Conservation (phyloP, 2,797 vertebrate species). For the Lepus townsendii region DNA sequence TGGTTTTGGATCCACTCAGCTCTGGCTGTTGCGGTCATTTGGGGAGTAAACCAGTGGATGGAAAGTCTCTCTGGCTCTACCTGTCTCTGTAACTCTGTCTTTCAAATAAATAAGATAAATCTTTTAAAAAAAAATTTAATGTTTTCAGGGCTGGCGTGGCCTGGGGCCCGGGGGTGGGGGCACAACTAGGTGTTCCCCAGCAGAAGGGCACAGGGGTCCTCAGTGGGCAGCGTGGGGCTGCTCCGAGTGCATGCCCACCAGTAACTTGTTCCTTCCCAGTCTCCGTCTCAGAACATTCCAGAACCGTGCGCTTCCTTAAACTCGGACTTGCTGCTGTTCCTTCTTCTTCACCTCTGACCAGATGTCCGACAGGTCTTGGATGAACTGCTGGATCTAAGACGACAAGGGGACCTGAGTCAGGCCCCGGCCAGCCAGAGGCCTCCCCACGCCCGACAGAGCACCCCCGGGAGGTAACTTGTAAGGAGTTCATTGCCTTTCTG, state of each 20-base stretch:
- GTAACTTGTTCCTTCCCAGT: background rate
- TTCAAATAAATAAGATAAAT: no score
- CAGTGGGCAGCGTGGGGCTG: background rate
- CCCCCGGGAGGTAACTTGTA: background rate
- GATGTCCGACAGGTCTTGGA: conserved; percentile 81
- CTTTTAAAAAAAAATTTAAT: conserved; percentile 55
- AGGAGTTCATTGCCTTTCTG: background rate
- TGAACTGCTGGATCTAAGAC: conserved; percentile 81
- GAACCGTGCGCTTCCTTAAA: background rate
- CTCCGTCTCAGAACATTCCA: background rate
- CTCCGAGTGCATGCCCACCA: background rate
- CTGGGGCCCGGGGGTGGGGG: background rate
- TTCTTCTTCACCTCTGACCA: conserved; percentile 73
- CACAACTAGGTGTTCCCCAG: background rate
- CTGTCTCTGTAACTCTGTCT: no score
- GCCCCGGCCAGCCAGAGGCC: background rate
- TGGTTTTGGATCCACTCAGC: no score
- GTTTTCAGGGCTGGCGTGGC: background rate
- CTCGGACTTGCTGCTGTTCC: background rate
- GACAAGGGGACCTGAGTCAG: conserved; percentile 7
- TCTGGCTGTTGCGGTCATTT: no score
- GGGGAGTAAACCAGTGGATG: no score
- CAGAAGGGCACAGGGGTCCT: background rate
- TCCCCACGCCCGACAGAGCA: background rate
- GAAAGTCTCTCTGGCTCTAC: no score